Percentiles rank a stretch among this genome's conserved stretches.
Evolutionary conservation across 2,113 vertebrate genomes (phyloP).

Genomic region (Ahaetulla prasina): DNA sequence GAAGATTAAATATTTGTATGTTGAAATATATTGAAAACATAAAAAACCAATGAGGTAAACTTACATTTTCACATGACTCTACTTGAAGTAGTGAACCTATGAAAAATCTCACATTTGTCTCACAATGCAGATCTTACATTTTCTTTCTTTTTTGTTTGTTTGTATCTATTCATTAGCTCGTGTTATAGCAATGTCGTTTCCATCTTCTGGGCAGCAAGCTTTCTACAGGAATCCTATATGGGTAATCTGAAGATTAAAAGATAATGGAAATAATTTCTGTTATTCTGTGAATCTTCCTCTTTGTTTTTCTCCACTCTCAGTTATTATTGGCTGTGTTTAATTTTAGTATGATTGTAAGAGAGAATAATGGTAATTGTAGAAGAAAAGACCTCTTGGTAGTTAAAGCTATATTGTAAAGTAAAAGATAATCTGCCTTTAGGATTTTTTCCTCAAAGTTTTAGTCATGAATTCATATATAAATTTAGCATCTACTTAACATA

Average conservation of each 20-base stretch:
- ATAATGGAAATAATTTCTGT: not conserved
- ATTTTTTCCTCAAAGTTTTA: not conserved
- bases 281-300: not conserved
- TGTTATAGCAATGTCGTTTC: slow-evolving; percentile 97
- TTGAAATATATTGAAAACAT: not conserved
- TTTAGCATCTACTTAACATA: not conserved
- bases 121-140: not conserved
- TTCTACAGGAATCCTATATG: slow-evolving; percentile 92
- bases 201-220: slow-evolving; percentile 90
- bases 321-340: not conserved
- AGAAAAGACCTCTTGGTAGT: not conserved
- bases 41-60: not conserved
- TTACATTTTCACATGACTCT: not conserved
- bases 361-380: not conserved
- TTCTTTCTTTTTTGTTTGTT: not conserved
- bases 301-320: not conserved
- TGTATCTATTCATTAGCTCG: slow-evolving; percentile 70
- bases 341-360: not conserved
- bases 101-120: not conserved
- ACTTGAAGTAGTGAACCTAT: not conserved
- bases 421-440: not conserved
- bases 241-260: slow-evolving; percentile 62
- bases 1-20: not conserved
- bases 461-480: not conserved
- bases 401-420: not conserved